Evolutionary conservation across 1,140 invertebrate genomes (phyloP), one percentile per base, ranked within the genome.

Genomic region (Lasioglossum albipes): DNA sequence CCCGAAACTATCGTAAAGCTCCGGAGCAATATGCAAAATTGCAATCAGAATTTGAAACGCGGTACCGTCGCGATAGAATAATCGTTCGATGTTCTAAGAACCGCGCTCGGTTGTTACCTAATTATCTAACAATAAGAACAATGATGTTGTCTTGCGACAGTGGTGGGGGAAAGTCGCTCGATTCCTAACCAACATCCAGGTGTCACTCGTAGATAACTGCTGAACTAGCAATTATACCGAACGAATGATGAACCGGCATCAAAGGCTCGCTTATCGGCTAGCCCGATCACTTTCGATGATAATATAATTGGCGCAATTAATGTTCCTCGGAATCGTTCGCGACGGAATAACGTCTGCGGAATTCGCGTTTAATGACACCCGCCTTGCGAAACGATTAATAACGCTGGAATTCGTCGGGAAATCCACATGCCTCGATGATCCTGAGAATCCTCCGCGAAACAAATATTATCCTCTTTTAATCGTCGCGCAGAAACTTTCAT

Each of bases 271-370:
- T 59, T n/a, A 2, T 59, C 57, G 57, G n/a, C 57, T 9, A 7
- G 57, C 57, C 20, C 57, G 57, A 59, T 59, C 57, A 20, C 57
- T 59, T 59, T 6, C 57, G 57, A 59, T n/a, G 57, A 59, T n/a
- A 59, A 59, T 59, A 59, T 59, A 59, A 59, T 59, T 59, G 57
- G 20, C 20, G 57, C 57, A 59, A n/a, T 59, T 57, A 57, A 57
- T 57, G 20, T 20, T 59, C n/a, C 57, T 59, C 20, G 57, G 57
- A 59, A 59, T n/a, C 18, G 57, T 6, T n/a, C 20, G 20, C 20
- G 6, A n/a, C 6, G 57, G 57, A 59, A 59, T 22, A 59, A n/a
- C 18, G 57, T 5, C 20, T 6, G 57, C 7, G n/a, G 57, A 9
- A 59, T 59, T 59, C 57, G 57, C 57, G 57, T 59, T n/a, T 59